phyloP scores from a whole-genome alignment of 2,113 vertebrate genomes.

The Plotosus lineatus region DNA sequence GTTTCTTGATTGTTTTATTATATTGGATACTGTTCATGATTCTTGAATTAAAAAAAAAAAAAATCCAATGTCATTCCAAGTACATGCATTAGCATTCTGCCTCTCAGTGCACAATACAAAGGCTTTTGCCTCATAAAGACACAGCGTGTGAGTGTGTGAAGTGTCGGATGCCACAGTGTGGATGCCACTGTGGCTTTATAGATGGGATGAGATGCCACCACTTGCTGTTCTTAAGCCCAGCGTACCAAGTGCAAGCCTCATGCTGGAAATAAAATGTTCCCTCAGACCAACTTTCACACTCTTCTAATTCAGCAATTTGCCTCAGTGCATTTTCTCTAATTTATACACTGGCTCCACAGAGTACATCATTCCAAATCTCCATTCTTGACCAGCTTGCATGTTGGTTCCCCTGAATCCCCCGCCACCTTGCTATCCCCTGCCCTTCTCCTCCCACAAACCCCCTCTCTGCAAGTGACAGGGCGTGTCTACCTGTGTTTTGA shows the following conservation, averaged over 20 bases:
- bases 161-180: not conserved
- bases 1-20: too few relatives aligned
- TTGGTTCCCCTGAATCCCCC: not conserved
- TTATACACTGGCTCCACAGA: not conserved
- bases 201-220: not conserved
- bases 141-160: not conserved
- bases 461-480: not conserved
- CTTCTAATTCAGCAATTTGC: not conserved
- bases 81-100: not conserved
- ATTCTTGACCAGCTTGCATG: not conserved
- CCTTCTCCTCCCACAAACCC: not conserved
- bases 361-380: not conserved
- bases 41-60: not conserved
- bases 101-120: not conserved
- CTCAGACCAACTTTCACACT: not conserved
- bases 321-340: not conserved
- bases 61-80: not conserved
- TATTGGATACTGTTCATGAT: not conserved
- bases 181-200: not conserved
- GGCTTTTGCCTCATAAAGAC: not conserved
- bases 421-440: not conserved
- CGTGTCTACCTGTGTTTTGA: too few relatives aligned
- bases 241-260: not conserved
- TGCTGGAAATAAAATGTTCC: not conserved
- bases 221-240: not conserved